Percentiles rank a stretch among this genome's conserved stretches.
Evolutionary conservation across 2,888 invertebrate species (phyloP).

Genomic region (Chrysotoxum bicinctum): DNA sequence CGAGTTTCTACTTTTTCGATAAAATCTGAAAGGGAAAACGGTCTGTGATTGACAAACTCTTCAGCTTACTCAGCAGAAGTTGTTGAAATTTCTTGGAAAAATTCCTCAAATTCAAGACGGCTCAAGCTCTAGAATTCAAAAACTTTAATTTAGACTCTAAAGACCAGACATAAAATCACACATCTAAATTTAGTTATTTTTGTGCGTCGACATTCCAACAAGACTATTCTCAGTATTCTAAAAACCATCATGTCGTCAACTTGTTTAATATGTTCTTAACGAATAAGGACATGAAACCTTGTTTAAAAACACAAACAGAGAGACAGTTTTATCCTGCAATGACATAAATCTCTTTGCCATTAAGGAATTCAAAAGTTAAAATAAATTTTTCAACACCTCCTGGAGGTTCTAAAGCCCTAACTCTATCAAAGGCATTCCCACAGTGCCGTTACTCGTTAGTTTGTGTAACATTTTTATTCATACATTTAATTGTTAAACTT

Average conservation of each 20-base stretch:
- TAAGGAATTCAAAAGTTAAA: conserved; percentile 2
- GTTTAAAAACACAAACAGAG: background rate
- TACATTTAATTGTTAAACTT: conserved; percentile 12
- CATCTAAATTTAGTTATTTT: no score
- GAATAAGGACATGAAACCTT: background rate
- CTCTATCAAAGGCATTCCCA: background rate
- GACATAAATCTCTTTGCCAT: background rate
- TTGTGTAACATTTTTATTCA: conserved; percentile 19
- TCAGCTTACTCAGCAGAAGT: no score
- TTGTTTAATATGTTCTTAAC: background rate
- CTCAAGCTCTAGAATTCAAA: no score
- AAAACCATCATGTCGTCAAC: background rate
- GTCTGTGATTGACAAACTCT: no score
- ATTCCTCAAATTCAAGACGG: no score
- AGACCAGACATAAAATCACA: no score
- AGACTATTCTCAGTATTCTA: no score
- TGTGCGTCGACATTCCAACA: no score
- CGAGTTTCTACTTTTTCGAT: no score
- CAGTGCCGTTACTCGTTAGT: conserved; percentile 5
- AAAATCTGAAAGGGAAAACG: no score
- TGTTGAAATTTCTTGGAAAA: no score
- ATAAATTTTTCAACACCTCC: background rate
- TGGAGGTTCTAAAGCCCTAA: background rate
- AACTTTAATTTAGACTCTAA: no score
- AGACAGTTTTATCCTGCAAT: background rate